These are phyloP conservation scores for Myotis pilosus DNA, from an alignment of 2,797 vertebrate genomes.

Conservation along the genomic window DNA sequence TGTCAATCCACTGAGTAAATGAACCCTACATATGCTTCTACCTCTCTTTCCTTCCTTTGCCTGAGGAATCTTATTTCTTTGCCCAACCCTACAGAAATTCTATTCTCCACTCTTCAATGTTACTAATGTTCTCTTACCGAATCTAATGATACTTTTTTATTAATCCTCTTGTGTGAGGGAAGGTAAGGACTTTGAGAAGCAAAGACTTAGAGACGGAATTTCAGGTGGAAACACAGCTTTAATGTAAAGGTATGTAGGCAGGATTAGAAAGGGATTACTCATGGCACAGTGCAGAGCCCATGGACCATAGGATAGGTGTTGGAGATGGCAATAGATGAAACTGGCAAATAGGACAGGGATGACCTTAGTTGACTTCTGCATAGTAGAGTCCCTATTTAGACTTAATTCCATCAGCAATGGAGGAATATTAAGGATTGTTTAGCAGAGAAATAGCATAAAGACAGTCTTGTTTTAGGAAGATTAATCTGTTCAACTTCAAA, in stretches of 20 bases:
- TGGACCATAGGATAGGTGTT: background rate
- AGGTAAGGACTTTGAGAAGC: background rate
- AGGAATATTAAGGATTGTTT: background rate
- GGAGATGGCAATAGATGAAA: background rate
- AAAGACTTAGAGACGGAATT: background rate
- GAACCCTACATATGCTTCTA: background rate
- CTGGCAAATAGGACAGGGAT: background rate
- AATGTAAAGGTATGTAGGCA: background rate
- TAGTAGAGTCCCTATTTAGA: background rate
- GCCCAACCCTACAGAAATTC: background rate
- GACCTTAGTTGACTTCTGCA: background rate
- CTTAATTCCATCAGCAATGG: background rate
- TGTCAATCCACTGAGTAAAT: background rate
- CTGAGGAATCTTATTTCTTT: background rate
- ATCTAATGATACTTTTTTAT: background rate
- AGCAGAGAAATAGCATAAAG: background rate
- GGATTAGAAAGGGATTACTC: background rate
- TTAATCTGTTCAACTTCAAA: slow-evolving; percentile 27
- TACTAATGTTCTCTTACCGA: background rate
- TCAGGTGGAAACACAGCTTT: background rate
- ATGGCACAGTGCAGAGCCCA: background rate
- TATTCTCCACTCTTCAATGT: background rate
- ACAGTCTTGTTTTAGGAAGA: slow-evolving; percentile 14
- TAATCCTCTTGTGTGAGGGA: background rate
- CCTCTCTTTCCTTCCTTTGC: background rate